phyloP scores from a whole-genome alignment of 2,888 invertebrate genomes.

The Ectropis crepuscularia region DNA sequence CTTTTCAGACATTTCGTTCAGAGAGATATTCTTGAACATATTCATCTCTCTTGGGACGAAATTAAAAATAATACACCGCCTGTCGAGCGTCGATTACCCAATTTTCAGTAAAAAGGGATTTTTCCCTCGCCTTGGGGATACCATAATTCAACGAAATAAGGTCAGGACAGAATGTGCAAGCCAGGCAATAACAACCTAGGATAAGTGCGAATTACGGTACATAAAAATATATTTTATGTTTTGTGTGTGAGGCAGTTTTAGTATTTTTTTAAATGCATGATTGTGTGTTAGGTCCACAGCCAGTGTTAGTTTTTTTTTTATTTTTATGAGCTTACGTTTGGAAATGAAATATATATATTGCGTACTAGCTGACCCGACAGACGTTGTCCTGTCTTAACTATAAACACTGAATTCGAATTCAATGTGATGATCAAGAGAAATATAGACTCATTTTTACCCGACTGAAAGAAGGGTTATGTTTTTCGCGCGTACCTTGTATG shows the following conservation, averaged over 20 bases:
- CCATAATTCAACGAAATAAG: slow-evolving; percentile 39
- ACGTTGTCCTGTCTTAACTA: no score
- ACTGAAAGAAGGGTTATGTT: no score
- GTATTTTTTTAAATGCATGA: background rate
- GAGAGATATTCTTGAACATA: slow-evolving; percentile 42
- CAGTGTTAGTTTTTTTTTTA: background rate
- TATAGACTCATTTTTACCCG: no score
- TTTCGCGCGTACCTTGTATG: no score
- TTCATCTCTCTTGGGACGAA: slow-evolving; percentile 53
- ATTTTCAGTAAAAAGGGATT: slow-evolving; percentile 67
- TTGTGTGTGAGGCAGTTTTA: background rate
- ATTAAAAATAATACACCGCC: slow-evolving; percentile 67
- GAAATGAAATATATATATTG: no score
- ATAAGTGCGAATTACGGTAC: slow-evolving; percentile 4
- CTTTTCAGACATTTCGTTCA: slow-evolving; percentile 19
- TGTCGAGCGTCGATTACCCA: slow-evolving; percentile 70
- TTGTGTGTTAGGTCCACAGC: background rate
- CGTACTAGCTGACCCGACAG: no score
- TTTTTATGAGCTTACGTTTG: no score
- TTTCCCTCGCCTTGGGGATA: slow-evolving; percentile 40
- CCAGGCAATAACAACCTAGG: slow-evolving; percentile 17
- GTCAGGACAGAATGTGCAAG: slow-evolving; percentile 20
- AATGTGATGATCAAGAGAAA: no score
- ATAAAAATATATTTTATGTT: slow-evolving; percentile 12
- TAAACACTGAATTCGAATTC: no score